Evolutionary conservation across 2,797 vertebrate species (phyloP).

Genomic region (Eleutherodactylus coqui): DNA sequence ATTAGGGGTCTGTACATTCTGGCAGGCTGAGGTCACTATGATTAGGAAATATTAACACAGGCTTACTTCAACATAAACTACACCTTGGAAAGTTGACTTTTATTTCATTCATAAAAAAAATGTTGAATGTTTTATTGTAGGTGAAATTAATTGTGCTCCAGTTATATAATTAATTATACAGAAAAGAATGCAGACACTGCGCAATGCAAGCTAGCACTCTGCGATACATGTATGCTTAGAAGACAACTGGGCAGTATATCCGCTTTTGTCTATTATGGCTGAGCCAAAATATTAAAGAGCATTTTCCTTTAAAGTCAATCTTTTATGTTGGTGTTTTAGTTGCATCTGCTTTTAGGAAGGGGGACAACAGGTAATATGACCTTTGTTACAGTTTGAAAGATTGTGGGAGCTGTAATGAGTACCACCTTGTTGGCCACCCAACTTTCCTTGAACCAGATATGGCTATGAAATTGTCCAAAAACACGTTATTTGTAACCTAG

Average conservation of each 20-base stretch:
- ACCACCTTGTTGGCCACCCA: no score
- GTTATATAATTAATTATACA: not conserved
- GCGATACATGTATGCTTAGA: not conserved
- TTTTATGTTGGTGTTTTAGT: no score
- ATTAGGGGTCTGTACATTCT: slow-evolving; percentile 84
- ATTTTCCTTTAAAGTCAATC: no score
- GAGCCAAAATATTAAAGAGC: not conserved
- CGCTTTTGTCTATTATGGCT: not conserved
- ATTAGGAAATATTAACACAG: slow-evolving; percentile 76
- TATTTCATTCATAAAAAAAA: slow-evolving; percentile 65
- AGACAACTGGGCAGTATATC: not conserved
- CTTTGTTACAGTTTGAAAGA: no score
- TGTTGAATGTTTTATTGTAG: not conserved
- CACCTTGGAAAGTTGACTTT: slow-evolving; percentile 71
- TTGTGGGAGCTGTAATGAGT: no score
- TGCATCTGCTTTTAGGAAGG: no score
- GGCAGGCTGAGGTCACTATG: slow-evolving; percentile 76
- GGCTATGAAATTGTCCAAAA: no score
- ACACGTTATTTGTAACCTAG: no score
- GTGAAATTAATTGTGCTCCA: slow-evolving; percentile 1
- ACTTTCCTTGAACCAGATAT: no score
- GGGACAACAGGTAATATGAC: no score
- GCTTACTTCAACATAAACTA: slow-evolving; percentile 73
- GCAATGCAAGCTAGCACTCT: not conserved
- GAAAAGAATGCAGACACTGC: not conserved